Conservation (phyloP, 1,140 invertebrate species). For the Apis mellifera region Amel_HAv3.1 CM009946.2:7146001-7146500, state of each 20-base stretch:
- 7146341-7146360: background rate
- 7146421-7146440: background rate
- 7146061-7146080: slow-evolving; percentile 80
- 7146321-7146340: background rate
- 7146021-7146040: slow-evolving; percentile 42
- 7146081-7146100: slow-evolving; percentile 84
- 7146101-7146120: slow-evolving; percentile 84
- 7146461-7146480: background rate
- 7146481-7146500: background rate
- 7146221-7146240: slow-evolving; percentile 84
- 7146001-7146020: background rate
- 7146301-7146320: background rate
- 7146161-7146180: slow-evolving; percentile 85
- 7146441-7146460: background rate
- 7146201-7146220: slow-evolving; percentile 86
- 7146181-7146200: slow-evolving; percentile 86
- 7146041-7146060: slow-evolving; percentile 80
- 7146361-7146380: background rate
- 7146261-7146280: background rate
- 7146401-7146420: slow-evolving; percentile 15
- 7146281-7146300: background rate
- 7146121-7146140: slow-evolving; percentile 81
- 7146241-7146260: slow-evolving; percentile 55
- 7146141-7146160: slow-evolving; percentile 84
- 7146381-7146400: background rate